Conservation (phyloP, 2,113 vertebrate species). For the Syrmaticus mikado region DNA sequence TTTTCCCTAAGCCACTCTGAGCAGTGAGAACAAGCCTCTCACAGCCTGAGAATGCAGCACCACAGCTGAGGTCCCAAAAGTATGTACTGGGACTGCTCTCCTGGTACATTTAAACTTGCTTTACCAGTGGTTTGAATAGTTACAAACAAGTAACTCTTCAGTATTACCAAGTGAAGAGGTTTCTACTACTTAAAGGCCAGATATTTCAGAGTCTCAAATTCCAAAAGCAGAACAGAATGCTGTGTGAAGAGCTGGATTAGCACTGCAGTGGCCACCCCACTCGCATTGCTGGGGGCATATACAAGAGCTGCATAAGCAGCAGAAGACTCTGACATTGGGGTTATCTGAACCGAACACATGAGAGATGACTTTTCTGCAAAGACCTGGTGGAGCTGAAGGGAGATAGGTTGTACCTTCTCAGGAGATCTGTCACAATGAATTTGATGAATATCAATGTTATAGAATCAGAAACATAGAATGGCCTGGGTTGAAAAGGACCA, state of each 20-base stretch:
- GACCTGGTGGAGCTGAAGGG: neutral
- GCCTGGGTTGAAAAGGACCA: too few relatives aligned
- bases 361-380: neutral
- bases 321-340: accelerated
- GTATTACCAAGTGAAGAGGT: neutral
- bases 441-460: accelerated
- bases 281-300: too few relatives aligned
- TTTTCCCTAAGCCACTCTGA: neutral
- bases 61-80: neutral
- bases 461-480: too few relatives aligned
- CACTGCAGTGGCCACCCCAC: neutral
- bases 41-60: neutral
- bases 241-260: neutral
- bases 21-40: neutral
- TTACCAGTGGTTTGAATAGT: neutral
- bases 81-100: accelerated
- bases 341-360: accelerated
- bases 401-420: accelerated
- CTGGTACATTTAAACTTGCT: accelerated
- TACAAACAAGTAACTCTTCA: neutral
- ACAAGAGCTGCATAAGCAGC: neutral
- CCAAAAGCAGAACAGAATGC: neutral
- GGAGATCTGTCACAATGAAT: neutral
- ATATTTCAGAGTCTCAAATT: neutral
- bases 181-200: neutral